A percentile compares a stretch with the other conserved stretches of the same genome.
Evolutionary conservation across 2,797 vertebrate genomes (phyloP).

Genomic region (Pseudomugil gertrudae): DNA sequence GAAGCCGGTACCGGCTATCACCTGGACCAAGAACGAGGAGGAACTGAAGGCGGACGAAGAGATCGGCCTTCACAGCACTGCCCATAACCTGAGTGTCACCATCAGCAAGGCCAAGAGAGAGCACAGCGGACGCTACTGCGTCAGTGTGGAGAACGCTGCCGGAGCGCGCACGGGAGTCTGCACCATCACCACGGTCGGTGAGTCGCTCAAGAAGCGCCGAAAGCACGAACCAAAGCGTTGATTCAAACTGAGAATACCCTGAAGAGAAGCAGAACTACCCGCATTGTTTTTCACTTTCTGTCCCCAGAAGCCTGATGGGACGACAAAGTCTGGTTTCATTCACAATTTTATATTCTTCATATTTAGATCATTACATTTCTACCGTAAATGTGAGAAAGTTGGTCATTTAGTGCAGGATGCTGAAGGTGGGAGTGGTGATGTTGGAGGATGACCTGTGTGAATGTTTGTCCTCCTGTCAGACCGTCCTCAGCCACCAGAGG

Average conservation of each 20-base stretch:
- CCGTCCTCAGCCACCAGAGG: constrained; percentile 94
- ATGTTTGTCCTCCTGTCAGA: constrained; percentile 78
- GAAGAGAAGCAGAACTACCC: not conserved
- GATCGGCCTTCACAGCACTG: constrained; percentile 84
- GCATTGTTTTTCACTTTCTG: no score
- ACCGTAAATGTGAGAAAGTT: no score
- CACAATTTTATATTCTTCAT: no score
- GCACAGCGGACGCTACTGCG: constrained; percentile 91
- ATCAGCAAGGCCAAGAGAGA: constrained; percentile 89
- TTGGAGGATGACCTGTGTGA: not conserved
- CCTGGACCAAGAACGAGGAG: constrained; percentile 91
- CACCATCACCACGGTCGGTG: constrained; percentile 93
- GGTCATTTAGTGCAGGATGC: not conserved
- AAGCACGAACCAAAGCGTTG: not conserved
- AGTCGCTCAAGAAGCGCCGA: constrained; percentile 48
- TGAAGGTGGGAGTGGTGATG: not conserved
- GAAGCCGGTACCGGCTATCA: constrained; percentile 89
- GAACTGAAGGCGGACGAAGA: constrained; percentile 88
- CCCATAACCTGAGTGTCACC: constrained; percentile 85
- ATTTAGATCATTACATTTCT: no score
- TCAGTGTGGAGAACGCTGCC: constrained; percentile 90
- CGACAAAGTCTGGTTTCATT: no score
- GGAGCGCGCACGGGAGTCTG: constrained; percentile 91
- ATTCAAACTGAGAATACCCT: not conserved
- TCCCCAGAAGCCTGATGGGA: no score